These are phyloP conservation scores for Hyphantria cunea DNA, from an alignment of 1,140 invertebrate species.

Conservation along the genomic window DNA sequence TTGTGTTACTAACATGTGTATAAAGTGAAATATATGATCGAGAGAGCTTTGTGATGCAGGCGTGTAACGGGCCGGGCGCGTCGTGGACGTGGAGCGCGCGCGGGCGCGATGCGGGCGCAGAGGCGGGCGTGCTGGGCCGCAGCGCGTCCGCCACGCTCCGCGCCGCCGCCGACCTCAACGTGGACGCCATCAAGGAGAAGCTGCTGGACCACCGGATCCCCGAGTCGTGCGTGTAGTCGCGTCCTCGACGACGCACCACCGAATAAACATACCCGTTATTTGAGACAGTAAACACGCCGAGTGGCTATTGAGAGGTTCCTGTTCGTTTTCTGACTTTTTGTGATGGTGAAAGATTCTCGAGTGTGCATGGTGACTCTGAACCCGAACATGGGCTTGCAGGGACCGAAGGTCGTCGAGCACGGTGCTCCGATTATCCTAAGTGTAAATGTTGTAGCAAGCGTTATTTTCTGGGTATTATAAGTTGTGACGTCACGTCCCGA, in stretches of 20 bases:
- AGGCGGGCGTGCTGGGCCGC: slow-evolving; percentile 50
- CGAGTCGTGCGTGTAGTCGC: slow-evolving; percentile 87
- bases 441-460: slow-evolving; percentile 51
- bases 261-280: not conserved
- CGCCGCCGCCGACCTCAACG: slow-evolving; percentile 79
- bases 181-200: slow-evolving; percentile 88
- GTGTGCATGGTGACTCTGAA: not conserved
- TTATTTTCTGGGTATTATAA: slow-evolving; percentile 23
- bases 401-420: not conserved
- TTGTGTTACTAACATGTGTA: too few relatives aligned
- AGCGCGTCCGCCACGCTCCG: slow-evolving; percentile 59
- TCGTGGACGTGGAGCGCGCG: slow-evolving; percentile 67
- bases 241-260: not conserved
- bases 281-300: not conserved
- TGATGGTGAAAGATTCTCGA: slow-evolving; percentile 5
- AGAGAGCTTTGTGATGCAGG: slow-evolving; percentile 33
- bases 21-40: too few relatives aligned
- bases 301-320: not conserved
- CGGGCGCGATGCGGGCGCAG: slow-evolving; percentile 60
- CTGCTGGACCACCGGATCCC: slow-evolving; percentile 88
- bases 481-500: slow-evolving; percentile 7
- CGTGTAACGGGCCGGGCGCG: slow-evolving; percentile 73
- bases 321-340: not conserved
- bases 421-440: slow-evolving; percentile 6
- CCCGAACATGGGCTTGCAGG: too few relatives aligned